A percentile compares a stretch with the other conserved stretches of the same genome.
phyloP scores from a whole-genome alignment of 1,140 invertebrate genomes.

The Aethina tumida region DNA sequence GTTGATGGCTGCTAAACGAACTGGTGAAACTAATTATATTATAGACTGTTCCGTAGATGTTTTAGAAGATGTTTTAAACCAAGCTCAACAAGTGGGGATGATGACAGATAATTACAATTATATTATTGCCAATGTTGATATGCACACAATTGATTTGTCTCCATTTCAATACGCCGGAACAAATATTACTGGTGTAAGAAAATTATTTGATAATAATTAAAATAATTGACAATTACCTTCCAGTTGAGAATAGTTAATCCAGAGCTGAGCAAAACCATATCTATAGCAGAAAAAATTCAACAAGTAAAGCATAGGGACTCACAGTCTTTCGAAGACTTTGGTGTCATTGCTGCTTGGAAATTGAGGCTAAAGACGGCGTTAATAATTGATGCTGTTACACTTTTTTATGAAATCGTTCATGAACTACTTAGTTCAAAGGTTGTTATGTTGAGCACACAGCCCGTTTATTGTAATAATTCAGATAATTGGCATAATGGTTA shows the following conservation, averaged over 20 bases:
- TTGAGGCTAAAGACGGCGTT: slow-evolving; percentile 48
- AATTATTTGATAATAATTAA: not conserved
- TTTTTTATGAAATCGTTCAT: slow-evolving; percentile 64
- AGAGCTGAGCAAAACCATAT: slow-evolving; percentile 3
- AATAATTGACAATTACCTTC: not conserved
- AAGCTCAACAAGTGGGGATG: slow-evolving; percentile 73
- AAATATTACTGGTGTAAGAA: slow-evolving; percentile 70
- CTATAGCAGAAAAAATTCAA: slow-evolving; percentile 1
- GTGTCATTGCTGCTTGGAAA: slow-evolving; percentile 9
- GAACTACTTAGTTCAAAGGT: slow-evolving; percentile 39
- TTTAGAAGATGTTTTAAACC: slow-evolving; percentile 54
- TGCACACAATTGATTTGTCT: slow-evolving; percentile 69
- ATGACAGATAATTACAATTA: slow-evolving; percentile 67
- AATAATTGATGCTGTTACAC: slow-evolving; percentile 64
- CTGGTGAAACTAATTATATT: slow-evolving; percentile 61
- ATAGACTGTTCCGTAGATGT: slow-evolving; percentile 63
- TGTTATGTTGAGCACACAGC: slow-evolving; percentile 32
- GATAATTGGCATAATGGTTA: slow-evolving; percentile 73
- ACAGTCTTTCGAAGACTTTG: not conserved
- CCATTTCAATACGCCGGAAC: slow-evolving; percentile 76
- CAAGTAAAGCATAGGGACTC: not conserved
- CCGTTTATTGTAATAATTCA: slow-evolving; percentile 55
- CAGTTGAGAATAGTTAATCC: slow-evolving; percentile 18
- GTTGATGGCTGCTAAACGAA: slow-evolving; percentile 45
- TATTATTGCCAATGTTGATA: slow-evolving; percentile 69